A percentile compares a stretch with the other conserved stretches of the same genome.
phyloP scores from a whole-genome alignment of 2,113 vertebrate genomes.

The Cyanoderma ruficeps region DNA sequence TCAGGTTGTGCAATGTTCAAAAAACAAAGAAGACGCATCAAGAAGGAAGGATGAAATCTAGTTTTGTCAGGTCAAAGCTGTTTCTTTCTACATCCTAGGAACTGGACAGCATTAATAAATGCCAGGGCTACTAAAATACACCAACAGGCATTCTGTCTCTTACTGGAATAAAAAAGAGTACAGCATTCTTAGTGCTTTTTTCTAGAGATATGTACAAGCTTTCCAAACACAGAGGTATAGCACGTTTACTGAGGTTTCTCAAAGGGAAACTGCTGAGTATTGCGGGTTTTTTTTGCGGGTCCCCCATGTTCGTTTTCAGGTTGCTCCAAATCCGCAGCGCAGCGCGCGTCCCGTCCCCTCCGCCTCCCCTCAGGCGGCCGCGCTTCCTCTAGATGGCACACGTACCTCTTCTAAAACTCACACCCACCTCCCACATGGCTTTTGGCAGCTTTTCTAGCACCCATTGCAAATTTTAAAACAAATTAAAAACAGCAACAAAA shows the following conservation, averaged over 20 bases:
- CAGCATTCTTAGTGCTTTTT: background rate
- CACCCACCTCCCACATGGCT: rapidly evolving
- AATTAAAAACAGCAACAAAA: background rate
- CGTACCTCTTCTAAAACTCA: background rate
- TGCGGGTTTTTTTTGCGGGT: rapidly evolving
- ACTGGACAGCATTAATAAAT: background rate
- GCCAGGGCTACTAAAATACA: background rate
- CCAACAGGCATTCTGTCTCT: background rate
- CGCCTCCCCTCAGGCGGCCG: rapidly evolving
- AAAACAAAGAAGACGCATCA: background rate
- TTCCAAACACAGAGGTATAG: background rate
- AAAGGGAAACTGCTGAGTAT: no score
- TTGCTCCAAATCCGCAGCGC: background rate
- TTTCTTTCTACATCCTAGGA: background rate
- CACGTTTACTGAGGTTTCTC: background rate
- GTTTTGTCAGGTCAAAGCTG: background rate
- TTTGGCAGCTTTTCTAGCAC: background rate
- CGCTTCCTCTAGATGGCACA: conserved; percentile 39
- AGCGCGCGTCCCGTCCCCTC: rapidly evolving
- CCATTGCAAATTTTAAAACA: background rate
- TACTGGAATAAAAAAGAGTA: background rate
- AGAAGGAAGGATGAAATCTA: background rate
- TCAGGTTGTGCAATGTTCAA: background rate
- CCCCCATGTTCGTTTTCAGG: rapidly evolving
- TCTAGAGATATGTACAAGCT: background rate